Evolutionary conservation across 2,113 vertebrate species (phyloP), one percentile per base, ranked within the genome.

Genomic region (Melanostigma gelatinosum): DNA sequence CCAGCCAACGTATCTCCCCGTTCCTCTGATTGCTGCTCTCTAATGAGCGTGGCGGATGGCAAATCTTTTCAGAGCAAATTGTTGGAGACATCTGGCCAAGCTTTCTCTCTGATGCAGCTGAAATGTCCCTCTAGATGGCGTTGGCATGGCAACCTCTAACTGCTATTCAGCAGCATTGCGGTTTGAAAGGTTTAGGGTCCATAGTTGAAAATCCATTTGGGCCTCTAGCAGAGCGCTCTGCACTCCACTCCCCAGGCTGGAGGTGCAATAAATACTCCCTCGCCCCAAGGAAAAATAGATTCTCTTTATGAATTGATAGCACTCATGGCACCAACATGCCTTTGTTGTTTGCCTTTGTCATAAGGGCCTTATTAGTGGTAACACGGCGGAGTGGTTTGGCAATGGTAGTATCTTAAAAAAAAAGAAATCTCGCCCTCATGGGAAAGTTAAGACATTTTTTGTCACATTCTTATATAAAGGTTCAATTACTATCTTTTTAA

Each of bases 141-240:
- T 99, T 98, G 98, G 96, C 97, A 99, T 99, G 96, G 97, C 96
- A 98, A 99, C 97, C 93, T 91, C 95, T 96, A 96, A 97, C 96
- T 96, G 96, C 96, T 96, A 97, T 99, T 98, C 96, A 97, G 94
- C 94, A 94, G 95, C 94, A 92, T 93, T 95, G 95, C 93, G 95
- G 96, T 96, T 97, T 96, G 95, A 96, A 97, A 97, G 95, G 96
- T 96, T 96, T 96, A 96, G 96, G 95, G 95, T 96, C 96, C 88
- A 90, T 97, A 97, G 97, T 96, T 98, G 96, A 98, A 97, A 97
- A 98, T 98, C 97, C 97, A 98, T 97, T 98, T 98, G 96, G 97
- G 94, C 96, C 96, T 92, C 94, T 96, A 96, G 95, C 96, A 96
- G 95, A 93, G 93, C 82, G 88, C 93, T 91, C 81, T 88, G 87